These are phyloP conservation scores for Campaea margaritaria DNA, from an alignment of 2,888 invertebrate species.

Conservation along the genomic window DNA sequence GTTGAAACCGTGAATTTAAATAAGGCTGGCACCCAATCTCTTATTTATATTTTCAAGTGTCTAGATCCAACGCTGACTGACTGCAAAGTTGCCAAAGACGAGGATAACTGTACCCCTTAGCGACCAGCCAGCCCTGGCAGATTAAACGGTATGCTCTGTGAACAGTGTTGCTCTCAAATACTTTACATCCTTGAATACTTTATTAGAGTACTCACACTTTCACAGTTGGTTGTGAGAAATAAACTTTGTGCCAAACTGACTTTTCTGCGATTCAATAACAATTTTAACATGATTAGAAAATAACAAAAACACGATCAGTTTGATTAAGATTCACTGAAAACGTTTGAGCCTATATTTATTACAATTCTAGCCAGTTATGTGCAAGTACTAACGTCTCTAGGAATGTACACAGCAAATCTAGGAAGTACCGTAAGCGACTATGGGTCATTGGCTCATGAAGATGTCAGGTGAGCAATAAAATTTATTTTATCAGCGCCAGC, in stretches of 20 bases:
- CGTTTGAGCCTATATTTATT: constrained; percentile 30
- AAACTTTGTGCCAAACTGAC: not conserved
- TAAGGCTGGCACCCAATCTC: constrained; percentile 58
- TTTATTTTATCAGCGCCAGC: constrained; percentile 59
- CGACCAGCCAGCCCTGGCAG: constrained; percentile 53
- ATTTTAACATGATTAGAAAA: not conserved
- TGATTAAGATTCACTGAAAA: constrained; percentile 14
- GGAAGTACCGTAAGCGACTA: constrained; percentile 74
- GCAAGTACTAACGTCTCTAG: constrained; percentile 52
- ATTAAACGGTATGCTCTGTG: constrained; percentile 56
- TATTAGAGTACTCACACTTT: constrained; percentile 30
- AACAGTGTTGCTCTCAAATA: constrained; percentile 45
- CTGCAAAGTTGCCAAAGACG: constrained; percentile 57
- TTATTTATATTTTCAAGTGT: constrained; percentile 52
- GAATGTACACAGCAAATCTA: constrained; percentile 61
- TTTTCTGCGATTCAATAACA: constrained; percentile 1
- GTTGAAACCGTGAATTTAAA: constrained; percentile 67
- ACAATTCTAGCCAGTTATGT: constrained; percentile 37
- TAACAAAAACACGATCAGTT: not conserved
- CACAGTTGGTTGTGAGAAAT: constrained; percentile 9
- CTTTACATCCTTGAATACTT: constrained; percentile 45
- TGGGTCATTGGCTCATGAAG: constrained; percentile 78
- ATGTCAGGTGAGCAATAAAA: constrained; percentile 72
- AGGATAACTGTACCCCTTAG: constrained; percentile 53
- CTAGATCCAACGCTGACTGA: constrained; percentile 60